These are phyloP conservation scores for Perccottus glenii DNA, from an alignment of 2,113 vertebrate genomes.

Conservation along the genomic window DNA sequence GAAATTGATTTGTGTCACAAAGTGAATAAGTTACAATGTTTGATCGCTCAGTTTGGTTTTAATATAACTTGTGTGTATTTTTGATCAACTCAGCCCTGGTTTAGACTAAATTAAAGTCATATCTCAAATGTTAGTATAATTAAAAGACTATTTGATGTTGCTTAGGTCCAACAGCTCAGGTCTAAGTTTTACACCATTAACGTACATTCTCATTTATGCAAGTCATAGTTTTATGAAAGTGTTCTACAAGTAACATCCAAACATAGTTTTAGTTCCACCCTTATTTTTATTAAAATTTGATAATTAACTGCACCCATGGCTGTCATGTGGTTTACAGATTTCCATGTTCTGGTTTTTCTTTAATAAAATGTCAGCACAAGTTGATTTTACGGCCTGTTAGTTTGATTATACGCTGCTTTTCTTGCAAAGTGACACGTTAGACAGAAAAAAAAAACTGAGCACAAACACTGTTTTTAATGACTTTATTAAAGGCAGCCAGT, in stretches of 20 bases:
- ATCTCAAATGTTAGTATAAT: too few species aligned
- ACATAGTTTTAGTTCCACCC: background rate
- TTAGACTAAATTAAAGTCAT: too few species aligned
- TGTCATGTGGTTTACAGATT: conserved; percentile 18
- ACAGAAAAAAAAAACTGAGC: conserved; percentile 24
- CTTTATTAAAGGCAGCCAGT: conserved; percentile 52
- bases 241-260: background rate
- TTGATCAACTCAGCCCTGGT: too few species aligned
- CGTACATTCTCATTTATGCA: background rate
- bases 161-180: too few species aligned
- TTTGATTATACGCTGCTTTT: conserved; percentile 54
- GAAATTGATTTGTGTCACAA: too few species aligned
- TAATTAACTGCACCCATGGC: conserved; percentile 6
- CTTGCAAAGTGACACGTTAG: conserved; percentile 41
- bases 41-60: too few species aligned
- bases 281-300: background rate
- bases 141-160: too few species aligned
- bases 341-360: conserved; percentile 20
- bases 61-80: too few species aligned
- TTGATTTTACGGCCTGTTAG: conserved; percentile 53
- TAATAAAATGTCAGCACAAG: conserved; percentile 32
- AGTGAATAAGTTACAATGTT: too few species aligned
- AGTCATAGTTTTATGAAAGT: background rate
- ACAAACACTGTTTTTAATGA: conserved; percentile 45
- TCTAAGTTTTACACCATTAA: background rate